A percentile compares a stretch with the other conserved stretches of the same genome.
These are phyloP conservation scores for Dicrostonyx torquatus DNA, from an alignment of 2,797 vertebrate species.

Conservation along the genomic window DNA sequence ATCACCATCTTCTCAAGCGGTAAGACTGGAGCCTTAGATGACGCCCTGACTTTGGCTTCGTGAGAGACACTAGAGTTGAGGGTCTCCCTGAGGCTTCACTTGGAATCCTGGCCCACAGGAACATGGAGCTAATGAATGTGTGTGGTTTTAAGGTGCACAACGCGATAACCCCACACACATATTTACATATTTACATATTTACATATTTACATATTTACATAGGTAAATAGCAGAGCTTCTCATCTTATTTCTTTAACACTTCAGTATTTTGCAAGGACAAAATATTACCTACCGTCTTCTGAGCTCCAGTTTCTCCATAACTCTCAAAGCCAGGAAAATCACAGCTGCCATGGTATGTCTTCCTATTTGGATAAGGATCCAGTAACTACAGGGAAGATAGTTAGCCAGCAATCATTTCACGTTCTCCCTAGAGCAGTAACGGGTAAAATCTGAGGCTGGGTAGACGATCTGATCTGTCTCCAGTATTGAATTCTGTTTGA, in stretches of 20 bases:
- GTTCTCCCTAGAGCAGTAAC: not conserved
- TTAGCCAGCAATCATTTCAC: not conserved
- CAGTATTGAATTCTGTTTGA: slow-evolving; percentile 50
- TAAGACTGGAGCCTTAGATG: not conserved
- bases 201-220: too few relatives aligned
- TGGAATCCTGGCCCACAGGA: not conserved
- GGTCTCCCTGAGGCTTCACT: not conserved
- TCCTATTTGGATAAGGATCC: not conserved
- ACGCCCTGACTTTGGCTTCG: not conserved
- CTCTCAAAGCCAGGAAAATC: not conserved
- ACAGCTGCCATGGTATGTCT: not conserved
- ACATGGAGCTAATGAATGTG: not conserved
- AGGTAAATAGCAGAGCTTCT: not conserved
- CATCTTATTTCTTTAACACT: not conserved
- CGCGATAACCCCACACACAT: not conserved
- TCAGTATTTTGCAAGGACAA: not conserved
- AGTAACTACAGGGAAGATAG: not conserved
- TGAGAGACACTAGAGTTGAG: not conserved
- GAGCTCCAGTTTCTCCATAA: not conserved
- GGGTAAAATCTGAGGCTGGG: not conserved
- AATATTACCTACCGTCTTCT: not conserved
- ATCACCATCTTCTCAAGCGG: not conserved
- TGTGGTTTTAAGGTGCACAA: not conserved
- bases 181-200: too few relatives aligned
- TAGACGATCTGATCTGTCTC: not conserved